A percentile compares a stretch with the other conserved stretches of the same genome.
These are phyloP conservation scores for Ornithoptera priamus DNA, from an alignment of 2,888 invertebrate species.

Conservation along the genomic window DNA sequence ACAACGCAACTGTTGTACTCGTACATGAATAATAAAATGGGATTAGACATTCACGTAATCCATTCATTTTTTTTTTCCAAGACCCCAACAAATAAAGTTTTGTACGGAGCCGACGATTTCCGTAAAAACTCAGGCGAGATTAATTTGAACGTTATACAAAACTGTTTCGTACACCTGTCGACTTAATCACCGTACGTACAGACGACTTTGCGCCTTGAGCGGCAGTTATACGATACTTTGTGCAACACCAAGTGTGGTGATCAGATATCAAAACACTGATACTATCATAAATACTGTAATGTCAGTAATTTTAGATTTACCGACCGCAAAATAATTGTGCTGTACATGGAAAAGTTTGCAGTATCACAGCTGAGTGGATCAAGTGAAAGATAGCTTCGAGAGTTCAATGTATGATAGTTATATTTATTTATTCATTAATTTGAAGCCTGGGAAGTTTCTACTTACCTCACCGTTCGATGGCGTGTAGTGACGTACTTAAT, in stretches of 20 bases:
- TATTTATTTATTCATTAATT: background rate
- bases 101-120: constrained; percentile 28
- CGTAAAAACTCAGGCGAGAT: constrained; percentile 29
- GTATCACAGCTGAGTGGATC: constrained; percentile 15
- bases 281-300: constrained; percentile 32
- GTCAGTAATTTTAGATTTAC: constrained; percentile 28
- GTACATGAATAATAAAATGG: constrained; percentile 60
- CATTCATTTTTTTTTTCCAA: constrained; percentile 31
- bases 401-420: constrained; percentile 16
- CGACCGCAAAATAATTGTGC: constrained; percentile 28
- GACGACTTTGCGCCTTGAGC: constrained; percentile 12
- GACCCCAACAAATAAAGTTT: constrained; percentile 31
- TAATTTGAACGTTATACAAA: constrained; percentile 31
- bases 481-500: background rate
- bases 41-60: constrained; percentile 42
- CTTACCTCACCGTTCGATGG: constrained; percentile 14
- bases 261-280: constrained; percentile 29
- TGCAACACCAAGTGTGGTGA: background rate
- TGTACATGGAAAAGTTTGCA: constrained; percentile 26
- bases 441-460: constrained; percentile 7
- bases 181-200: constrained; percentile 17
- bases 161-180: constrained; percentile 32
- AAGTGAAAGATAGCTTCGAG: background rate
- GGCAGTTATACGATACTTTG: background rate
- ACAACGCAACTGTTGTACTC: constrained; percentile 60